These are phyloP conservation scores for Crypturellus tataupa DNA, from an alignment of 2,797 vertebrate genomes.

Conservation along the genomic window DNA sequence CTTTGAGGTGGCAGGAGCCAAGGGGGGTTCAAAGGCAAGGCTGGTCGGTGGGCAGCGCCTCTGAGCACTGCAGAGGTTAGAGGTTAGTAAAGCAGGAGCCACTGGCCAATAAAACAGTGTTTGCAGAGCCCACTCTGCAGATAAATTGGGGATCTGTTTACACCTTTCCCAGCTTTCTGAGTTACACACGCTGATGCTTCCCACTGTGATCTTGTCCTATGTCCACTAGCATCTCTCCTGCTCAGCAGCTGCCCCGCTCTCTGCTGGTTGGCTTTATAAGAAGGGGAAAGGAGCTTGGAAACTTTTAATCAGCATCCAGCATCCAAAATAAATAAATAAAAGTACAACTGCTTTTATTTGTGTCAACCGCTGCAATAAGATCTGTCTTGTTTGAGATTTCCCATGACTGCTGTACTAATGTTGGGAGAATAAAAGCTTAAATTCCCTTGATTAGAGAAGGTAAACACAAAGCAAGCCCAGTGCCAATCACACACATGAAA, in stretches of 20 bases:
- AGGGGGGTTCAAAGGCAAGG: conserved; percentile 86
- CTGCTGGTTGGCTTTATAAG: conserved; percentile 52
- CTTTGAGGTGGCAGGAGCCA: conserved; percentile 84
- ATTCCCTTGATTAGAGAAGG: conserved; percentile 74
- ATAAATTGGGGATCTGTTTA: conserved; percentile 86
- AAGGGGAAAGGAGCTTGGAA: conserved; percentile 48
- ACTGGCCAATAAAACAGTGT: conserved; percentile 86
- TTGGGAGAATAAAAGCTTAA: conserved; percentile 52
- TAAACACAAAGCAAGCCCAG: conserved; percentile 62
- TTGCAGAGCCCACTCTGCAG: conserved; percentile 82
- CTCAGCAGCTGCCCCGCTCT: conserved; percentile 38
- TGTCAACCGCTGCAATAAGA: conserved; percentile 72
- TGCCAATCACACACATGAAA: conserved; percentile 60
- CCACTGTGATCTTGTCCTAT: conserved; percentile 63
- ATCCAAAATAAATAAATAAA: conserved; percentile 66
- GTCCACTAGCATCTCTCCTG: conserved; percentile 46
- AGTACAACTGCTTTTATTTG: conserved; percentile 61
- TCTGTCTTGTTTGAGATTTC: conserved; percentile 67
- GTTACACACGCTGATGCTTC: conserved; percentile 71
- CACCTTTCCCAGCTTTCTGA: conserved; percentile 80
- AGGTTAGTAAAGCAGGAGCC: conserved; percentile 87
- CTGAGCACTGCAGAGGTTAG: conserved; percentile 80
- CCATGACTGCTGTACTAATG: conserved; percentile 69
- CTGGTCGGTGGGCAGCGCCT: conserved; percentile 83
- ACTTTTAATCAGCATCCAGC: conserved; percentile 57